Conservation (phyloP, 2,888 invertebrate species). For the Agrotis clavis region DNA sequence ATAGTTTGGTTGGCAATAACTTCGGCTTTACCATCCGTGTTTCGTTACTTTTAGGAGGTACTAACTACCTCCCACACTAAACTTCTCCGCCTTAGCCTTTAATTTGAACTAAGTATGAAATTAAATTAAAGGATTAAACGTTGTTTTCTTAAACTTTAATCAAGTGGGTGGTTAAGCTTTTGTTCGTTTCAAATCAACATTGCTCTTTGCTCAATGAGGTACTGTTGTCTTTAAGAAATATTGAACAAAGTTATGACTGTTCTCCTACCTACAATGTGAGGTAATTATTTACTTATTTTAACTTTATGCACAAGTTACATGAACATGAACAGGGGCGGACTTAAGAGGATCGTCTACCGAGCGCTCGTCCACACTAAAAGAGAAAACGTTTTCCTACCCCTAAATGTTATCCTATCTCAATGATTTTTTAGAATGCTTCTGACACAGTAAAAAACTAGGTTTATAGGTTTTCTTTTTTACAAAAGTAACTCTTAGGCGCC, state of each 20-base stretch:
- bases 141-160: not conserved
- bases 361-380: too few species aligned
- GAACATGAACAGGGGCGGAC: too few species aligned
- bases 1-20: slow-evolving; percentile 33
- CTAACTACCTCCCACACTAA: slow-evolving; percentile 14
- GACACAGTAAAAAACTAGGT: too few species aligned
- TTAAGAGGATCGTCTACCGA: too few species aligned
- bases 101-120: slow-evolving; percentile 20
- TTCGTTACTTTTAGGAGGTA: slow-evolving; percentile 14
- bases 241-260: not conserved
- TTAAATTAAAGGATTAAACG: slow-evolving; percentile 1
- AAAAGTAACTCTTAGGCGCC: too few species aligned
- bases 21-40: slow-evolving; percentile 24
- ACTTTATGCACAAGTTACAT: too few species aligned
- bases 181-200: not conserved
- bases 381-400: too few species aligned
- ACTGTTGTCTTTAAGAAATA: not conserved
- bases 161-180: not conserved
- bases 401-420: too few species aligned
- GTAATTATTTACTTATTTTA: too few species aligned
- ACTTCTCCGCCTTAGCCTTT: slow-evolving; percentile 25
- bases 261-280: too few species aligned
- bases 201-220: not conserved
- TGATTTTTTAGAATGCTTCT: too few species aligned
- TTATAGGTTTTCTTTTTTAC: too few species aligned